Conservation (phyloP, 2,888 invertebrate species). For the Cephus sareptanus region DNA sequence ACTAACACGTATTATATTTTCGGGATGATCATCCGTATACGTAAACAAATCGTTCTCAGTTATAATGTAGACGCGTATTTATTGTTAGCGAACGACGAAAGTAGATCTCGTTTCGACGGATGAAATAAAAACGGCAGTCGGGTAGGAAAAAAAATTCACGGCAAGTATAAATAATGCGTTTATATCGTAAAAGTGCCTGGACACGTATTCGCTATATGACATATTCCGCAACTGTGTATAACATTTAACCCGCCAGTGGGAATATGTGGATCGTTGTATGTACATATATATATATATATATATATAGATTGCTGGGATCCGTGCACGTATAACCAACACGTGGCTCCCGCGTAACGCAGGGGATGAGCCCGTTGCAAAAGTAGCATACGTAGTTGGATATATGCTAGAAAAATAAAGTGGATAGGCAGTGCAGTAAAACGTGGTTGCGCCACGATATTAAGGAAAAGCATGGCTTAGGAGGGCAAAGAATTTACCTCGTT, state of each 20-base stretch:
- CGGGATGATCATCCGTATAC: neutral
- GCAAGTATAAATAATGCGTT: neutral
- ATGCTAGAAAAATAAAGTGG: neutral
- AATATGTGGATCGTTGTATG: neutral
- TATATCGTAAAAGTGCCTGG: neutral
- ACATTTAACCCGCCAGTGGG: neutral
- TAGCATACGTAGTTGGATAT: neutral
- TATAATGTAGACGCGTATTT: neutral
- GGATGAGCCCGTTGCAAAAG: neutral
- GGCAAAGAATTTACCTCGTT: neutral
- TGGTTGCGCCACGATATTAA: neutral
- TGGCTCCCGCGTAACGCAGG: neutral
- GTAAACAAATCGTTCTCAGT: neutral
- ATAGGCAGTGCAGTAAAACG: neutral
- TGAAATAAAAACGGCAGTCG: neutral
- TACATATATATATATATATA: neutral
- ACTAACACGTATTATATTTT: neutral
- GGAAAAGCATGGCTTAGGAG: neutral
- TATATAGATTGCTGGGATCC: neutral
- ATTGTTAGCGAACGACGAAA: neutral
- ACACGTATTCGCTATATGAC: neutral
- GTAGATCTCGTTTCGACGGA: neutral
- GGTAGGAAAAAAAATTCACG: neutral
- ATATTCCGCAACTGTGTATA: neutral
- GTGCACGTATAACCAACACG: neutral